Conservation (phyloP, 1,140 invertebrate genomes). For the Drosophila guanche region DNA sequence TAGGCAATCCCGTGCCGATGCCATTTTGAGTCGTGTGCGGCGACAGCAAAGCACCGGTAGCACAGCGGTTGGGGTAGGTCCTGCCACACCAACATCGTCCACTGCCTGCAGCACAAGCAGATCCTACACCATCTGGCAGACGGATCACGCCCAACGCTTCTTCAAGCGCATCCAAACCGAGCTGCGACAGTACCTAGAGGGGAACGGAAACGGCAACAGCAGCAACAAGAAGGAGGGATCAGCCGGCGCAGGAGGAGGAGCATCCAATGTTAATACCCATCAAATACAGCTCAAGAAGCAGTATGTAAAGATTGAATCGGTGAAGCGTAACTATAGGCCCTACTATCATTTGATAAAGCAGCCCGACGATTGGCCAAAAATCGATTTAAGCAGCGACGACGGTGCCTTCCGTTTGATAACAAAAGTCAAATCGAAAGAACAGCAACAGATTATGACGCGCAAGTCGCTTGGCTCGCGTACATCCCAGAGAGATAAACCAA, state of each 20-base stretch:
- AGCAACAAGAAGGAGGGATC: conserved; percentile 30
- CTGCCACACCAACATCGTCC: conserved; percentile 18
- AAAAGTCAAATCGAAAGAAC: conserved; percentile 38
- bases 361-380: conserved; percentile 80
- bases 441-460: conserved; percentile 64
- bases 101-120: conserved; percentile 22
- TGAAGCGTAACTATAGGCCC: conserved; percentile 74
- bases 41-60: conserved; percentile 8
- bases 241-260: conserved; percentile 8
- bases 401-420: conserved; percentile 73
- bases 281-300: conserved; percentile 67
- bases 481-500: conserved; percentile 43
- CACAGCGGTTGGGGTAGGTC: conserved; percentile 27
- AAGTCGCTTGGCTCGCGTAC: conserved; percentile 63
- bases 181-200: conserved; percentile 67
- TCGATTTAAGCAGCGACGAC: conserved; percentile 74
- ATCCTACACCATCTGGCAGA: conserved; percentile 84
- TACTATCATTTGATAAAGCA: conserved; percentile 81
- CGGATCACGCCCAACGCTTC: conserved; percentile 84
- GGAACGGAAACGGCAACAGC: not conserved
- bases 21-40: conserved; percentile 87
- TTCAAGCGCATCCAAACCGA: conserved; percentile 76
- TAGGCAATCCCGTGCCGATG: conserved; percentile 87
- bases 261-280: conserved; percentile 17
- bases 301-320: conserved; percentile 76